Conservation (phyloP, 2,888 invertebrate species). For the Scotopteryx bipunctaria region DNA sequence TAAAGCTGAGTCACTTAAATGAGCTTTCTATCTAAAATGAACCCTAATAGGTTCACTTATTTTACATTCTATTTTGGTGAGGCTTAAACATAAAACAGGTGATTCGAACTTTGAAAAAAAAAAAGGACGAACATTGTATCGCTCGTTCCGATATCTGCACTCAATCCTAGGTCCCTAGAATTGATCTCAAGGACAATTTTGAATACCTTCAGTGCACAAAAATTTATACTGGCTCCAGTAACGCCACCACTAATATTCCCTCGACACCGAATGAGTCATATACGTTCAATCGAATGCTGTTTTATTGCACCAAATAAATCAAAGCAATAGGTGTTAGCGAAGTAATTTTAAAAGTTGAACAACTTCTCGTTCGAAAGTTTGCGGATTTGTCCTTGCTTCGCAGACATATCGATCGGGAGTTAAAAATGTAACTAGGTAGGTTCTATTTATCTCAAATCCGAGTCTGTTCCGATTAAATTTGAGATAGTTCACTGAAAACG, state of each 20-base stretch:
- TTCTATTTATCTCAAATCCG: constrained; percentile 9
- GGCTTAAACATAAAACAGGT: too few species aligned
- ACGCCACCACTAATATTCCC: too few species aligned
- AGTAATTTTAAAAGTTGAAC: constrained; percentile 61
- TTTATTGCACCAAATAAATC: constrained; percentile 57
- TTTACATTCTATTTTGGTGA: background rate
- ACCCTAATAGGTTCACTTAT: background rate
- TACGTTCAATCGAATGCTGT: constrained; percentile 47
- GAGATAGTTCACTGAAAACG: too few species aligned
- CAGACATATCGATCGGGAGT: constrained; percentile 31
- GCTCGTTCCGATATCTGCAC: too few species aligned
- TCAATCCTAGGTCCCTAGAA: too few species aligned
- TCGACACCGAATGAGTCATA: constrained; percentile 46
- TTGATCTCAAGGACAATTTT: too few species aligned
- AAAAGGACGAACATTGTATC: too few species aligned
- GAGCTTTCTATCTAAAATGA: background rate
- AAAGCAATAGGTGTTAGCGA: constrained; percentile 58
- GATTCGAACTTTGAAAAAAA: too few species aligned
- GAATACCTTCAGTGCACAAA: too few species aligned
- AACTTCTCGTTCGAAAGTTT: constrained; percentile 61
- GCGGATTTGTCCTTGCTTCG: constrained; percentile 52
- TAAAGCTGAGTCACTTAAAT: constrained; percentile 16
- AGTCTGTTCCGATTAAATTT: too few species aligned
- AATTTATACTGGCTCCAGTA: too few species aligned
- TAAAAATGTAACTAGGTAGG: constrained; percentile 15